These are phyloP conservation scores for Todus mexicanus DNA, from an alignment of 2,797 vertebrate species.

Conservation along the genomic window DNA sequence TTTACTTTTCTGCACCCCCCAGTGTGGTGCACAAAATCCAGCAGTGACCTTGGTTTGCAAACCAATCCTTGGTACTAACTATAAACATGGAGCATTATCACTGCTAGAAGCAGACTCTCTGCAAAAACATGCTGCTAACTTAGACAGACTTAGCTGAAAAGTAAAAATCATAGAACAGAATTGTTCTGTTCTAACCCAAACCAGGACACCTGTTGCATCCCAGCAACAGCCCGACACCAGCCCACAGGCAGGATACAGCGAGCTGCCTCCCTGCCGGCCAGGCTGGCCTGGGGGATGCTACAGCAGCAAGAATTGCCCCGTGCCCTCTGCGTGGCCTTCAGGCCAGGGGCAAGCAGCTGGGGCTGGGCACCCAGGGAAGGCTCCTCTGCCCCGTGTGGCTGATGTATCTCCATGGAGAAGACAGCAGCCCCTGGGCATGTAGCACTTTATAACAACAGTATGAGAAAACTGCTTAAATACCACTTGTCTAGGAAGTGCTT, in stretches of 20 bases:
- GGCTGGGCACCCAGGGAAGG: not conserved
- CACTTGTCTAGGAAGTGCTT: not conserved
- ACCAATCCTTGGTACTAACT: too few species aligned
- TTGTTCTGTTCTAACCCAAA: too few species aligned
- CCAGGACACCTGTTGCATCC: too few species aligned
- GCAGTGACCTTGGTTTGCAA: too few species aligned
- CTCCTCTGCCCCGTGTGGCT: not conserved
- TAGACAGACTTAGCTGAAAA: too few species aligned
- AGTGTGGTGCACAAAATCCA: too few species aligned
- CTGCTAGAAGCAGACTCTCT: too few species aligned
- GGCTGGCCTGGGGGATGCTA: not conserved
- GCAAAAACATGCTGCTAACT: too few species aligned
- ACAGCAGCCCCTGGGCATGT: not conserved
- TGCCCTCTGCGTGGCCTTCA: not conserved
- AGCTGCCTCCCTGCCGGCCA: not conserved
- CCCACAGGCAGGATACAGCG: not conserved
- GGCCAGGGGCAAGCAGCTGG: not conserved
- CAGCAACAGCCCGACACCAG: not conserved
- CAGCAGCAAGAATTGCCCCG: not conserved
- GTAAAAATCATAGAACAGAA: too few species aligned
- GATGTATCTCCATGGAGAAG: not conserved
- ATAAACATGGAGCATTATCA: too few species aligned
- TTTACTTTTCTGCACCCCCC: too few species aligned
- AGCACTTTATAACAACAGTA: accelerated
- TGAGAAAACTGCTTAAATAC: not conserved